Evolutionary conservation across 2,113 vertebrate species (phyloP).

Genomic region (Suricata suricatta): DNA sequence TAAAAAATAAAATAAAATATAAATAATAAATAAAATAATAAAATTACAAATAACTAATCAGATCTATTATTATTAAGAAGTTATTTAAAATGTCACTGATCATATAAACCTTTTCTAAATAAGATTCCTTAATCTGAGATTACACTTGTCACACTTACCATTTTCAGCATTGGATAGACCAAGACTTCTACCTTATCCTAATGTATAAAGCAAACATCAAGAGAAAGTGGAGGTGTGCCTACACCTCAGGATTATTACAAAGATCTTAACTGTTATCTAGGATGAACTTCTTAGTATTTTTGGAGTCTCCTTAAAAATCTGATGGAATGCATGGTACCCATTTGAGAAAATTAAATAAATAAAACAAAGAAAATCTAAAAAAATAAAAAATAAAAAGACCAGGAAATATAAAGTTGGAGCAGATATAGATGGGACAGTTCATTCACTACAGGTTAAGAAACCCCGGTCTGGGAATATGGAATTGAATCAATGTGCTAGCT

Average conservation of each 20-base stretch:
- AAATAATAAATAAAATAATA: neutral
- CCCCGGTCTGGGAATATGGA: conserved; percentile 37
- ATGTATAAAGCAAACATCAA: neutral
- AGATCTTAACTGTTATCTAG: neutral
- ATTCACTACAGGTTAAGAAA: conserved; percentile 34
- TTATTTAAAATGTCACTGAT: neutral
- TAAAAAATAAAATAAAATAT: neutral
- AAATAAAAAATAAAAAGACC: neutral
- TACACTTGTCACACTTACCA: neutral
- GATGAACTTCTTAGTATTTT: neutral
- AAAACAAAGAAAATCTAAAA: neutral
- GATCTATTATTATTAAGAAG: neutral
- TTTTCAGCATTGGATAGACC: neutral
- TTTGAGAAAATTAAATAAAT: conserved; percentile 22
- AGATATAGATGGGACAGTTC: neutral
- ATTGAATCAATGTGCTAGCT: neutral
- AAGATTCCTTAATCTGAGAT: neutral
- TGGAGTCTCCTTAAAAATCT: neutral
- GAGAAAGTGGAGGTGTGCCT: neutral
- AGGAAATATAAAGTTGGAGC: conserved; percentile 8
- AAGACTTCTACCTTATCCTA: neutral
- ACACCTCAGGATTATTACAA: neutral
- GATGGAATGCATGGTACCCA: neutral
- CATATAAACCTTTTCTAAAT: conserved; percentile 11
- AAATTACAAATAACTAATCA: neutral